Evolutionary conservation across 1,140 invertebrate genomes (phyloP).

Genomic region (Drosophila truncata): DNA sequence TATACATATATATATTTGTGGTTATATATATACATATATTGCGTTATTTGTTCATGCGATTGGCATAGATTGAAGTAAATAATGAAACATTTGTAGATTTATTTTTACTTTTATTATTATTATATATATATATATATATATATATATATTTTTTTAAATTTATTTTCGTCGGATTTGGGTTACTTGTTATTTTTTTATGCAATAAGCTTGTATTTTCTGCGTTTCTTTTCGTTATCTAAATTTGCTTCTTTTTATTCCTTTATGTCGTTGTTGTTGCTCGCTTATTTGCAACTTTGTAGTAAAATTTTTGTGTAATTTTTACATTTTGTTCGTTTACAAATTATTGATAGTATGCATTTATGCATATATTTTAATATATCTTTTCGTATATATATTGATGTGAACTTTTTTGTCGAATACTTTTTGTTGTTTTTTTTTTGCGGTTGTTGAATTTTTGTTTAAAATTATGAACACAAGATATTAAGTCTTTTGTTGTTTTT

Average conservation of each 20-base stretch:
- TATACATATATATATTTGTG: slow-evolving; percentile 44
- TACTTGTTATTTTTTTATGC: slow-evolving; percentile 29
- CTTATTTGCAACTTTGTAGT: slow-evolving; percentile 1
- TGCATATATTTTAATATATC: slow-evolving; percentile 39
- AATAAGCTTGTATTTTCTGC: slow-evolving; percentile 19
- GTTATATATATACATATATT: slow-evolving; percentile 55
- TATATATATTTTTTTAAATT: slow-evolving; percentile 2
- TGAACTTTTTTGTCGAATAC: slow-evolving; percentile 36
- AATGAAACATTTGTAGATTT: slow-evolving; percentile 19
- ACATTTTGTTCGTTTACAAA: slow-evolving; percentile 41
- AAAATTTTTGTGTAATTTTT: slow-evolving; percentile 11
- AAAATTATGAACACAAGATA: slow-evolving; percentile 80
- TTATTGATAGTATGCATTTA: slow-evolving; percentile 41
- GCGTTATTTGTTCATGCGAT: slow-evolving; percentile 59
- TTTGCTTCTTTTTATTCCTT: slow-evolving; percentile 16
- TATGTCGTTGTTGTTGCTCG: slow-evolving; percentile 38
- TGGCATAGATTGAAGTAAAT: slow-evolving; percentile 34
- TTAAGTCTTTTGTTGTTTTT: slow-evolving; percentile 71
- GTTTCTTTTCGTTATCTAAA: slow-evolving; percentile 23
- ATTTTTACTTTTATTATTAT: slow-evolving; percentile 5
- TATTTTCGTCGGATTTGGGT: slow-evolving; percentile 37
- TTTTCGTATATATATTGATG: slow-evolving; percentile 35
- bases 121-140: background rate
- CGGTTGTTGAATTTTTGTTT: slow-evolving; percentile 31
- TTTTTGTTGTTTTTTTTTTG: slow-evolving; percentile 42